Base-by-base conservation (phyloP, 2,888 invertebrate species). In the Leptinotarsa tumamoca region DNA sequence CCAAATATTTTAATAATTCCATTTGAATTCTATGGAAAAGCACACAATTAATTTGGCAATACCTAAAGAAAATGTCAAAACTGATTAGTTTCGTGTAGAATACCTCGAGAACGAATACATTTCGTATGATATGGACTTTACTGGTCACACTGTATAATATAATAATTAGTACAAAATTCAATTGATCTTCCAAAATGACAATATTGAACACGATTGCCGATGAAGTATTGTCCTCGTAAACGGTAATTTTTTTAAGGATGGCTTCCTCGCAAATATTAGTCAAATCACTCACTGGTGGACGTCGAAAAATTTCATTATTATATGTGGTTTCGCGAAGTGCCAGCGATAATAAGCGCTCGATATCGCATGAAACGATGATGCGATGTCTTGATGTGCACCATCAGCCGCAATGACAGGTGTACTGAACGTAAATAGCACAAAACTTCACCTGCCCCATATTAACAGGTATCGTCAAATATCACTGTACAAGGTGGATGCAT, bases 351-450 rank as follows among this genome's bases (percentile, higher is more conserved):
- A 77, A 81, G 77, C 75, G 78, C 79, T 74, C 74, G 79, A 77
- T 82, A 82, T 82, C 81, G 80, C 80, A 82, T 82, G 81, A 81
- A 79, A 80, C 78, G 80, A 82, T 82, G 81, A 82, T 82, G 81
- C 80, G 81, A 80, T 80, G 80, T 81, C 82, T 81, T 82, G 83
- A 83, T 82, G 82, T 83, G 80, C 80, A 81, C 82, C 83, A 82
- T 84, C 84, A 83, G 83, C 83, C 80, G 79, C 82, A 82, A 78
- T 85, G 85, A 85, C 85, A 85, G 85, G 85, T 85, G 85, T 81
- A 75, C 69, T 80, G 80, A 81, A 82, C 82, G 83, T 82, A 82
- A 83, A 83, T 80, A 84, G 83, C 82, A 81, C 78, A 78, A 75
- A 78, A 78, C 77, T 78, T 76, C 85, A 85, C 85, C 85, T 85